Evolutionary conservation across 2,113 vertebrate species (phyloP).

Genomic region (Zosterops hypoxanthus): DNA sequence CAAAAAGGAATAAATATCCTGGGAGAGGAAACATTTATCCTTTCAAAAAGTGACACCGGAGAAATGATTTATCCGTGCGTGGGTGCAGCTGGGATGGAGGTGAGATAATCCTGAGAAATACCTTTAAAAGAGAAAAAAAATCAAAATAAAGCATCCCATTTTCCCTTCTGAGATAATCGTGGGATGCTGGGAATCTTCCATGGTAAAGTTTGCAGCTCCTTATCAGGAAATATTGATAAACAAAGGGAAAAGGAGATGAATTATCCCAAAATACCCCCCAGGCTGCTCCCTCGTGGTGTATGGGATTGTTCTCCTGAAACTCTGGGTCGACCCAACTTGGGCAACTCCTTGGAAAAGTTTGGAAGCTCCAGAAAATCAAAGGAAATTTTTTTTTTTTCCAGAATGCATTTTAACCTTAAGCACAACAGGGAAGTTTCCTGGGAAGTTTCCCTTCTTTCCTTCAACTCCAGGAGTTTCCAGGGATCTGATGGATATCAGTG

Average conservation of each 20-base stretch:
- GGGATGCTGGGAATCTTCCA: not conserved
- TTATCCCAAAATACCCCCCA: not conserved
- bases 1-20: slow-evolving; percentile 61
- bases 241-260: not conserved
- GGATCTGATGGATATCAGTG: not conserved
- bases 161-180: not conserved
- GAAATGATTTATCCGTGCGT: slow-evolving; percentile 48
- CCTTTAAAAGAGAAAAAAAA: not conserved
- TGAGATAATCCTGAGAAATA: slow-evolving; percentile 20
- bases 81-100: not conserved
- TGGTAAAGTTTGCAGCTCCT: not conserved
- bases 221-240: not conserved
- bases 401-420: not conserved
- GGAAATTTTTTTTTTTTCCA: not conserved
- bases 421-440: not conserved
- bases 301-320: not conserved
- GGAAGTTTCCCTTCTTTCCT: not conserved
- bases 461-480: not conserved
- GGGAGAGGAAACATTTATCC: slow-evolving; percentile 50
- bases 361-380: not conserved
- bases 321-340: not conserved
- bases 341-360: not conserved
- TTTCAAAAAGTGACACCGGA: slow-evolving; percentile 41
- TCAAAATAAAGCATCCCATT: not conserved
- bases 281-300: accelerated